phyloP scores from a whole-genome alignment of 2,888 invertebrate genomes.

The Hirtodrosophila alboralis region DNA sequence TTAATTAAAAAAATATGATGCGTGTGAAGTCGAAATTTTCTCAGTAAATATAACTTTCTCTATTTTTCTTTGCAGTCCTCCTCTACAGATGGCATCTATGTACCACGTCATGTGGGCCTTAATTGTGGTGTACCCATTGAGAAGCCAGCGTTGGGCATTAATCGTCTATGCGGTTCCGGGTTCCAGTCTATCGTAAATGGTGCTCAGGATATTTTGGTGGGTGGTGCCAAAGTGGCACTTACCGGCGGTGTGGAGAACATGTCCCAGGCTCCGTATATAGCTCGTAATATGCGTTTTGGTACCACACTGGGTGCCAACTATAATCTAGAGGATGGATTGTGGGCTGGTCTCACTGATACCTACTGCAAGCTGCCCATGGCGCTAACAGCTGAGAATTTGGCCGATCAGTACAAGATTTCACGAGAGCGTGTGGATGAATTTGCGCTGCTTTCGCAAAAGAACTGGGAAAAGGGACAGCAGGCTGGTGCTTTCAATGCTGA shows the following conservation, averaged over 20 bases:
- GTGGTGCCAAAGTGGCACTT: constrained; percentile 93
- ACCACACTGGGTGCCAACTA: constrained; percentile 91
- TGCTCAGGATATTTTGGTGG: constrained; percentile 95
- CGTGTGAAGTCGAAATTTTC: too few relatives aligned
- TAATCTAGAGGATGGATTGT: constrained; percentile 94
- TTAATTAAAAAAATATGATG: too few relatives aligned
- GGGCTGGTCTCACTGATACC: constrained; percentile 94
- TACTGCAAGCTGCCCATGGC: constrained; percentile 98
- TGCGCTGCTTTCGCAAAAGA: constrained; percentile 92
- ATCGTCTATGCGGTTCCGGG: constrained; percentile 98
- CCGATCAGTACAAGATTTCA: constrained; percentile 91
- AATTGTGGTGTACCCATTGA: constrained; percentile 93
- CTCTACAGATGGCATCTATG: constrained; percentile 92
- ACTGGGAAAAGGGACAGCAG: constrained; percentile 95
- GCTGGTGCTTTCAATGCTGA: constrained; percentile 95
- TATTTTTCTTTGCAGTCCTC: constrained; percentile 86
- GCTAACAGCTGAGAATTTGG: constrained; percentile 96
- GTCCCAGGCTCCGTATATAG: constrained; percentile 95
- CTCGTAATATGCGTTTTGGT: constrained; percentile 94
- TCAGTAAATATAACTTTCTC: too few relatives aligned
- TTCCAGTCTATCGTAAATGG: constrained; percentile 97
- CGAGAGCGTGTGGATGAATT: constrained; percentile 94
- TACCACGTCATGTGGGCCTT: constrained; percentile 94
- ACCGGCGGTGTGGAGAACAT: constrained; percentile 98
- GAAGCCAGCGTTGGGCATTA: constrained; percentile 93